Conservation (phyloP, 1,140 invertebrate genomes). For the Drosophila sulfurigaster region DNA sequence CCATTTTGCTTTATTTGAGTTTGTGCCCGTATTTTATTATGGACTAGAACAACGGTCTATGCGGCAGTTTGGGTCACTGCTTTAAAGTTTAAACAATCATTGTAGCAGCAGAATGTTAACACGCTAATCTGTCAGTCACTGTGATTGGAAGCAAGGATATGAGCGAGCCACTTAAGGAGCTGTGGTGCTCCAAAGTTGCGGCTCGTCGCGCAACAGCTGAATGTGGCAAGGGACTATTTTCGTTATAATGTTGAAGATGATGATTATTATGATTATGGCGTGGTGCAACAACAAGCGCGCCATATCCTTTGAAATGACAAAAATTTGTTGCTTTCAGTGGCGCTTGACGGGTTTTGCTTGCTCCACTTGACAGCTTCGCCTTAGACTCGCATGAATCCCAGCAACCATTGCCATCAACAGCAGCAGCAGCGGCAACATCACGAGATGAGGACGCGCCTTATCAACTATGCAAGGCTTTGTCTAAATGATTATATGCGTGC, state of each 20-base stretch:
- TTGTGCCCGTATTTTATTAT: constrained; percentile 42
- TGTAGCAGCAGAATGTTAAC: constrained; percentile 61
- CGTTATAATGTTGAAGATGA: constrained; percentile 17
- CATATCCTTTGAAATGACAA: constrained; percentile 74
- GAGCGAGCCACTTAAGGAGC: constrained; percentile 68
- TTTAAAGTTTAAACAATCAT: constrained; percentile 61
- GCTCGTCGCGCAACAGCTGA: constrained; percentile 52
- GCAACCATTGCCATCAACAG: constrained; percentile 31
- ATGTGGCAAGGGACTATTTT: not conserved
- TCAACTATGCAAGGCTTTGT: constrained; percentile 80
- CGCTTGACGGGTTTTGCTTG: constrained; percentile 63
- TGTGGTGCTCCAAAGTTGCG: constrained; percentile 37
- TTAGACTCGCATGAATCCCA: constrained; percentile 30
- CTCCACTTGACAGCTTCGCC: constrained; percentile 57
- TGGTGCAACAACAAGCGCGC: constrained; percentile 54
- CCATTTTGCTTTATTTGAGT: constrained; percentile 39
- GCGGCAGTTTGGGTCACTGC: constrained; percentile 40
- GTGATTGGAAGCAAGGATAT: constrained; percentile 24
- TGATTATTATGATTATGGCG: constrained; percentile 18
- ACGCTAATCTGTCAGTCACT: constrained; percentile 72
- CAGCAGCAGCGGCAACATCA: constrained; percentile 1
- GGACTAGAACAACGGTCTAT: not conserved
- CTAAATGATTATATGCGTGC: constrained; percentile 69
- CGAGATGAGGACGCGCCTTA: constrained; percentile 64
- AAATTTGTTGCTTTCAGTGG: constrained; percentile 70